Conservation (phyloP, 2,797 vertebrate species). For the Chloroceryle inda region DNA sequence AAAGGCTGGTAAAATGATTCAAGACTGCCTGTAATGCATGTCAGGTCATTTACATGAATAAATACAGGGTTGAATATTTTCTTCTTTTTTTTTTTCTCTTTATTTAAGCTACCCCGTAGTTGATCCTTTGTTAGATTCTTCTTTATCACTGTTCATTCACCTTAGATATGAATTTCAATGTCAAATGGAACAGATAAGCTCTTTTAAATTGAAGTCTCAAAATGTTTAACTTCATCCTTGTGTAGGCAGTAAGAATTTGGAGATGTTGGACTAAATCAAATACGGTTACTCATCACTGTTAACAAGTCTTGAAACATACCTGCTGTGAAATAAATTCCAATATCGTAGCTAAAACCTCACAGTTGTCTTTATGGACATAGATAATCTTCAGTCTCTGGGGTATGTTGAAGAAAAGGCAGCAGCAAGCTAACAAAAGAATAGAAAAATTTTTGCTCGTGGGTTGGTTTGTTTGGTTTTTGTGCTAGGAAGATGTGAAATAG, state of each 20-base stretch:
- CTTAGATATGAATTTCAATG: neutral
- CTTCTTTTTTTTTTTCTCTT: too few relatives aligned
- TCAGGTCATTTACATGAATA: neutral
- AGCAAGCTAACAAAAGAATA: neutral
- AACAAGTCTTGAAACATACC: neutral
- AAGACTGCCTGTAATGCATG: neutral
- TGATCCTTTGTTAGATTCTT: neutral
- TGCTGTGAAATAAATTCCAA: neutral
- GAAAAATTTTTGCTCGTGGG: neutral
- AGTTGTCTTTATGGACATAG: neutral
- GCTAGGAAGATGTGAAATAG: neutral
- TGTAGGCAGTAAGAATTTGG: neutral
- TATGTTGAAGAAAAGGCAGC: neutral
- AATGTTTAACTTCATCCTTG: neutral
- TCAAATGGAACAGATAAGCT: constrained; percentile 23
- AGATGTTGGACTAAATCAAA: neutral
- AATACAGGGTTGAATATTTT: neutral
- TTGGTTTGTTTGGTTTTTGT: neutral
- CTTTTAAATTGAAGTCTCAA: constrained; percentile 36
- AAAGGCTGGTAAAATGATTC: neutral
- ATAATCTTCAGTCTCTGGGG: neutral
- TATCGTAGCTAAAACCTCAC: neutral
- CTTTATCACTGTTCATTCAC: neutral
- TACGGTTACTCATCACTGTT: neutral
- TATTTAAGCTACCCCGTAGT: neutral